phyloP scores from a whole-genome alignment of 1,140 invertebrate genomes.

The Drosophila pachea region DNA sequence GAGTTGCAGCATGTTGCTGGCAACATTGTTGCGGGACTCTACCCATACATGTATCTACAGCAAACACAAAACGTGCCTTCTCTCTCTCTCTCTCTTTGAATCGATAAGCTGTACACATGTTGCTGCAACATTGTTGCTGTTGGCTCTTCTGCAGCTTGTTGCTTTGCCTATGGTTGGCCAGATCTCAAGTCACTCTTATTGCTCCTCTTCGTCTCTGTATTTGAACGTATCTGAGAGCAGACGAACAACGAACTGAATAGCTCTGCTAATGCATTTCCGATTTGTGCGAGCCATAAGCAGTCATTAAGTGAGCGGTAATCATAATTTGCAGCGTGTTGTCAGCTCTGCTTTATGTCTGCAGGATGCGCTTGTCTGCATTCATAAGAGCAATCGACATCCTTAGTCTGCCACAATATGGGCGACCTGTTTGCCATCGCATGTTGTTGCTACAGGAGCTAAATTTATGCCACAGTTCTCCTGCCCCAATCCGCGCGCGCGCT shows the following conservation, averaged over 20 bases:
- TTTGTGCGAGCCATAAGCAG: slow-evolving; percentile 13
- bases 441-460: slow-evolving; percentile 51
- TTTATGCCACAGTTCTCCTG: slow-evolving; percentile 49
- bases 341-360: slow-evolving; percentile 23
- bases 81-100: no score
- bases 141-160: no score
- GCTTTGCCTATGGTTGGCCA: no score
- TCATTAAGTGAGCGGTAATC: slow-evolving; percentile 37
- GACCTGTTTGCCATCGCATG: slow-evolving; percentile 14
- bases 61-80: no score
- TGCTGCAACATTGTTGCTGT: no score
- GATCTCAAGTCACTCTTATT: no score
- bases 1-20: no score
- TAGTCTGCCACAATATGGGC: slow-evolving; percentile 33
- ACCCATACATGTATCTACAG: no score
- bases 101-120: no score
- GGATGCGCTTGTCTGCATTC: slow-evolving; percentile 34
- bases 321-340: slow-evolving; percentile 37
- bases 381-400: slow-evolving; percentile 30
- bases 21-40: no score
- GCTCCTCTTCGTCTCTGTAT: no score
- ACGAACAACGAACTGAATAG: neutral
- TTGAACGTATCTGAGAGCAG: neutral
- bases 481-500: no score
- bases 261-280: neutral